Evolutionary conservation across 2,888 invertebrate species (phyloP).

Genomic region (Diaprepes abbreviatus): DNA sequence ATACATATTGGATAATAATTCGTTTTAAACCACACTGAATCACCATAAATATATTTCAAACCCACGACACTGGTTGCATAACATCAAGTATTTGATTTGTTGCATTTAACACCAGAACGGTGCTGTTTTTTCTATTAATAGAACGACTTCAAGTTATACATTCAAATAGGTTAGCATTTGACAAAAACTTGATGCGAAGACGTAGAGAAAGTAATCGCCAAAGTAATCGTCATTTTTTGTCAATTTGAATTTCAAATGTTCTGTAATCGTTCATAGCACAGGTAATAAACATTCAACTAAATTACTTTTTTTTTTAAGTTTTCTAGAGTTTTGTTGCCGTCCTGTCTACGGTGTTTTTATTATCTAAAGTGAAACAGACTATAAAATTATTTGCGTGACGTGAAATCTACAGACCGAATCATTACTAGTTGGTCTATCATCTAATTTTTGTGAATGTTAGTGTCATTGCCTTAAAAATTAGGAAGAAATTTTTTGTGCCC

Average conservation of each 20-base stretch:
- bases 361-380: not conserved
- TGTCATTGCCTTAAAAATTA: no score
- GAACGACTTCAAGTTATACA: not conserved
- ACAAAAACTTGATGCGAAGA: slow-evolving; percentile 1
- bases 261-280: not conserved
- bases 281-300: not conserved
- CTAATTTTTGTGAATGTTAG: not conserved
- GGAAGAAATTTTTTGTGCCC: no score
- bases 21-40: no score
- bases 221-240: slow-evolving; percentile 1
- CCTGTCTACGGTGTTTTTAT: slow-evolving; percentile 7
- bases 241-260: slow-evolving; percentile 6
- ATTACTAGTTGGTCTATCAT: not conserved
- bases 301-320: not conserved
- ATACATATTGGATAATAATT: no score
- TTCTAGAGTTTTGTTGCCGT: not conserved
- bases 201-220: slow-evolving; percentile 4
- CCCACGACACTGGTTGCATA: no score
- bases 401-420: slow-evolving; percentile 7
- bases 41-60: no score
- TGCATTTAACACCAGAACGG: no score
- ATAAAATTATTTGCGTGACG: slow-evolving; percentile 11
- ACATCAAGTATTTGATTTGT: no score
- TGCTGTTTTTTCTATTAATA: not conserved
- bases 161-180: not conserved